Evolutionary conservation across 2,113 vertebrate genomes (phyloP), one percentile per base, ranked within the genome.

Genomic region (Falco punctatus): DNA sequence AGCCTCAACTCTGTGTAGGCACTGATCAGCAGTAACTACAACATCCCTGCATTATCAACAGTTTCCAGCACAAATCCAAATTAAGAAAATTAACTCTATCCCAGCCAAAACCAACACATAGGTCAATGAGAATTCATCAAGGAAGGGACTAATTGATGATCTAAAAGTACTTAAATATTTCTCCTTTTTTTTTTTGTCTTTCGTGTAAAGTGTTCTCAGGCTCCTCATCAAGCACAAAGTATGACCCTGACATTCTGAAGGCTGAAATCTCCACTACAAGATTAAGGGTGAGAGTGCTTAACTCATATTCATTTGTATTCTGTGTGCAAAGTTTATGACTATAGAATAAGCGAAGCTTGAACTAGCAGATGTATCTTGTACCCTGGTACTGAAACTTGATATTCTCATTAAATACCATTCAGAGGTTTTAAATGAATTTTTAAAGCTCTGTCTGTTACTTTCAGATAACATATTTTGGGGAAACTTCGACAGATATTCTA

Each of bases 211-310:
- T 99, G 49, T 98, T 99, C 96, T 99, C 98, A 84, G 97, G 98
- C 73, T 99, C 98, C 85, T 99, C 98, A n/a, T 98, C 98, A 65
- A 98, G 98, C 92, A 98, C 98, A 38, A 99, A 99, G 92, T 99
- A 99, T 79, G 98, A 99, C 85, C 98, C 98, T 69, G 98, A 99
- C 94, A 99, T 99, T 96, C 97, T 99, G 93, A 99, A 99, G 96
- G 98, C 98, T 30, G 98, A 99, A 97, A 98, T 99, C 96, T 98
- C 98, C 66, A 99, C 98, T 67, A 99, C 98, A n/a, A 98, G 98
- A 97, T 97, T 99, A 96, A 97, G 98, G 98, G 98, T 99, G 98
- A 98, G 98, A 57, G 21, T 86, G 57, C 51, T 96, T 91, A 80
- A 78, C 19, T 87, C 30, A 2, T 15, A 38, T 32, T 89, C 10